phyloP scores from a whole-genome alignment of 2,113 vertebrate species.

The Mustela nigripes region DNA sequence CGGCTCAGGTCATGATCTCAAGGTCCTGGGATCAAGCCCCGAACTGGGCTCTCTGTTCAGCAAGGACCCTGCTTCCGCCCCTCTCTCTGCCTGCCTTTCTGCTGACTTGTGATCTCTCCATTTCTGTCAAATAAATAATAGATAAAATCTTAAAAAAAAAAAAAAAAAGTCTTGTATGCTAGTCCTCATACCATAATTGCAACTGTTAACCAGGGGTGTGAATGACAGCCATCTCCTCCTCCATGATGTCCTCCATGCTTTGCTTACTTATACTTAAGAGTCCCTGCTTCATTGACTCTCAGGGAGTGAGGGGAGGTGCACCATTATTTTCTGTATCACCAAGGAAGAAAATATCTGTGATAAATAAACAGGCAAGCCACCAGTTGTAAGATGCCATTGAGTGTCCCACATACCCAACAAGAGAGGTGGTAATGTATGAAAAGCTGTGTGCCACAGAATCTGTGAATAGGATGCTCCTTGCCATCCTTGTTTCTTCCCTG shows the following conservation, averaged over 20 bases:
- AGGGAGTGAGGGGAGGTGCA: neutral
- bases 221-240: neutral
- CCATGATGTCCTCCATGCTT: accelerated
- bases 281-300: accelerated
- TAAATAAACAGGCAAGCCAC: neutral
- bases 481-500: neutral
- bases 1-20: too few species aligned
- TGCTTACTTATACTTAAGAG: neutral
- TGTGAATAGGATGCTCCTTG: accelerated
- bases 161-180: too few species aligned
- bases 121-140: too few species aligned
- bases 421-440: neutral
- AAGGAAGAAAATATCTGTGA: neutral
- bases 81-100: too few species aligned
- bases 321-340: neutral
- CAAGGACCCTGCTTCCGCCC: too few species aligned
- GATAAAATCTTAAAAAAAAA: too few species aligned
- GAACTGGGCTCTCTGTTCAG: too few species aligned
- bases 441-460: neutral
- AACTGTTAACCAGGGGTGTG: neutral
- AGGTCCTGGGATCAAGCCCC: too few species aligned
- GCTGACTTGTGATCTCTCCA: too few species aligned
- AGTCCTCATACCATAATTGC: neutral
- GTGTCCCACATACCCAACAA: accelerated
- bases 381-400: neutral